Conservation (phyloP, 2,888 invertebrate genomes). For the Seira sanloemensis region DNA sequence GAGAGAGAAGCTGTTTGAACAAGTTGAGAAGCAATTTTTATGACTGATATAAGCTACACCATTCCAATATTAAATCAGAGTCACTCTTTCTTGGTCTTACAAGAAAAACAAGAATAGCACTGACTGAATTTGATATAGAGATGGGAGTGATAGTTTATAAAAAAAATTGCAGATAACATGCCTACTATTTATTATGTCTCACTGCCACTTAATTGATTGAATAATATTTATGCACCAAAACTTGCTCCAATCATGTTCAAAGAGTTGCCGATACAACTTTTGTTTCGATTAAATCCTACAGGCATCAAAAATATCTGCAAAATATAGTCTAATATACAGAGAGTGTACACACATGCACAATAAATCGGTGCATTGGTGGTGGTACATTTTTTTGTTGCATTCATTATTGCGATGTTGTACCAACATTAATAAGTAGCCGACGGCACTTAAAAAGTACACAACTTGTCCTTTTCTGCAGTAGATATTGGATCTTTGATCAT, state of each 20-base stretch:
- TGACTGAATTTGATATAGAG: slow-evolving; percentile 10
- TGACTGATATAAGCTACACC: slow-evolving; percentile 41
- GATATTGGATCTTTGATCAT: neutral
- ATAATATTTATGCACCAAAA: slow-evolving; percentile 63
- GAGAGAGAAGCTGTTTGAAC: slow-evolving; percentile 48
- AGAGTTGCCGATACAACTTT: slow-evolving; percentile 58
- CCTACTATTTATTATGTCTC: slow-evolving; percentile 17
- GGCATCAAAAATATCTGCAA: neutral
- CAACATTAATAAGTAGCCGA: slow-evolving; percentile 42
- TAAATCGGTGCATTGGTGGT: slow-evolving; percentile 7
- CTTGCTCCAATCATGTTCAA: slow-evolving; percentile 63
- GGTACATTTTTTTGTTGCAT: slow-evolving; percentile 22
- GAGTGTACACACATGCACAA: neutral
- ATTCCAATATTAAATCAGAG: slow-evolving; percentile 46
- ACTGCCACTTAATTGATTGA: slow-evolving; percentile 57
- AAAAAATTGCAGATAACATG: slow-evolving; percentile 4
- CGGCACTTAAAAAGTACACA: slow-evolving; percentile 40
- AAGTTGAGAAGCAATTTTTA: slow-evolving; percentile 40
- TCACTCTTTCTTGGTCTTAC: slow-evolving; percentile 35
- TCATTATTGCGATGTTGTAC: slow-evolving; percentile 17
- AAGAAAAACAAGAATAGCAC: slow-evolving; percentile 19
- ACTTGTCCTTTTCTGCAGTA: neutral
- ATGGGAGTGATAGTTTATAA: neutral
- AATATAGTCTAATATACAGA: neutral
- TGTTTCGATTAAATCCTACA: slow-evolving; percentile 11